These are phyloP conservation scores for Hofmannophila pseudospretella DNA, from an alignment of 2,888 invertebrate genomes.

Conservation along the genomic window DNA sequence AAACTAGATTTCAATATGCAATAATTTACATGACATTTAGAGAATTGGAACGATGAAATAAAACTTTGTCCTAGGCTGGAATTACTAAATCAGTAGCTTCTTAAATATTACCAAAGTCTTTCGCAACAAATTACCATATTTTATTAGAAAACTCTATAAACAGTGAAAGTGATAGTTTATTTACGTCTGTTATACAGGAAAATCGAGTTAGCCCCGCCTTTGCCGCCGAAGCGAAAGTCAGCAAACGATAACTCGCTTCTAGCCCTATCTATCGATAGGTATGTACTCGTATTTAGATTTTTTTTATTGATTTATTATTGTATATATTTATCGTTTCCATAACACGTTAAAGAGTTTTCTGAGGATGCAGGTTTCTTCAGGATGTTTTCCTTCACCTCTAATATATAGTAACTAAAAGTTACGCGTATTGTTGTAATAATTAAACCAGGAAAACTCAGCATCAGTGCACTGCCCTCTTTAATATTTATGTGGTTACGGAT, in stretches of 20 bases:
- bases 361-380: too few species aligned
- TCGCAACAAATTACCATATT: neutral
- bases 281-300: slow-evolving; percentile 34
- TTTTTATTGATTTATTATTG: too few species aligned
- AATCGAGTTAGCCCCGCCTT: slow-evolving; percentile 84
- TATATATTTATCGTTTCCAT: too few species aligned
- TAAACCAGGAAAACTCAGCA: too few species aligned
- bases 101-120: neutral
- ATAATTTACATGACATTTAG: neutral
- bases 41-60: neutral
- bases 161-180: slow-evolving; percentile 32
- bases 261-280: slow-evolving; percentile 80
- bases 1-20: neutral
- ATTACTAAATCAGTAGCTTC: neutral
- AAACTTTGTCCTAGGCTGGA: neutral
- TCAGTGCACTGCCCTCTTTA: too few species aligned
- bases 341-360: too few species aligned
- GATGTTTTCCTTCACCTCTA: too few species aligned
- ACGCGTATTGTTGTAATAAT: too few species aligned
- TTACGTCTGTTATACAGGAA: slow-evolving; percentile 67
- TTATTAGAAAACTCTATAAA: neutral
- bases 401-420: too few species aligned
- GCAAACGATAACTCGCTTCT: slow-evolving; percentile 70
- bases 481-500: too few species aligned
- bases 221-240: slow-evolving; percentile 86